phyloP scores from a whole-genome alignment of 2,113 vertebrate species.

The Elaphurus davidianus region DNA sequence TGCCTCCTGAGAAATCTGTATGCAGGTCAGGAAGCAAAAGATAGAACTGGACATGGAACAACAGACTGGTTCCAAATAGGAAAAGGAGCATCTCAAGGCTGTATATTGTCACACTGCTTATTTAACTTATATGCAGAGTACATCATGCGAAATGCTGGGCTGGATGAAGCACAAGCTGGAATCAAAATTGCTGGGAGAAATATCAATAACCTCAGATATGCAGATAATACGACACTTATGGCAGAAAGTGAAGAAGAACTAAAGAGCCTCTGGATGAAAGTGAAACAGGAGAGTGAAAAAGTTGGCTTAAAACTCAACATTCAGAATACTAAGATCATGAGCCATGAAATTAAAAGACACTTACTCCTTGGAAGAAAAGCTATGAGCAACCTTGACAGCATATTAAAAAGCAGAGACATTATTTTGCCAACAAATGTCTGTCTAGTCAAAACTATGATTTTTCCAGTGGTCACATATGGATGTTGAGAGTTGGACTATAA shows the following conservation, averaged over 20 bases:
- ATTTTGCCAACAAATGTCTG: background rate
- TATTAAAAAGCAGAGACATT: background rate
- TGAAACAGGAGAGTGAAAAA: background rate
- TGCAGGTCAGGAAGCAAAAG: background rate
- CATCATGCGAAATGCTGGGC: background rate
- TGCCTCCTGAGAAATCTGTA: background rate
- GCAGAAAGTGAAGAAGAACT: background rate
- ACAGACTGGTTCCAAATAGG: background rate
- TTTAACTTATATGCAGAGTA: background rate
- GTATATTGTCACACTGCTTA: background rate
- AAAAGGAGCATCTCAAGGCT: background rate
- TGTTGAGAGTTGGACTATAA: background rate
- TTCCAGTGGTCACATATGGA: background rate
- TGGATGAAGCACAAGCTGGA: background rate
- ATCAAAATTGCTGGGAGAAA: background rate
- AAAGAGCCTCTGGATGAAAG: background rate
- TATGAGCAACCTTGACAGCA: background rate
- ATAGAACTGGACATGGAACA: background rate
- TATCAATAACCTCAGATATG: background rate
- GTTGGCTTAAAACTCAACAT: background rate
- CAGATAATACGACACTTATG: background rate
- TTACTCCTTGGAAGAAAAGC: background rate
- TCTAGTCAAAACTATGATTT: background rate
- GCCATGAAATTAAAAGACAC: background rate
- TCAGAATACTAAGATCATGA: background rate